A percentile compares a stretch with the other conserved stretches of the same genome.
phyloP scores from a whole-genome alignment of 1,140 invertebrate species.

The Drosophila seguyi region DNA sequence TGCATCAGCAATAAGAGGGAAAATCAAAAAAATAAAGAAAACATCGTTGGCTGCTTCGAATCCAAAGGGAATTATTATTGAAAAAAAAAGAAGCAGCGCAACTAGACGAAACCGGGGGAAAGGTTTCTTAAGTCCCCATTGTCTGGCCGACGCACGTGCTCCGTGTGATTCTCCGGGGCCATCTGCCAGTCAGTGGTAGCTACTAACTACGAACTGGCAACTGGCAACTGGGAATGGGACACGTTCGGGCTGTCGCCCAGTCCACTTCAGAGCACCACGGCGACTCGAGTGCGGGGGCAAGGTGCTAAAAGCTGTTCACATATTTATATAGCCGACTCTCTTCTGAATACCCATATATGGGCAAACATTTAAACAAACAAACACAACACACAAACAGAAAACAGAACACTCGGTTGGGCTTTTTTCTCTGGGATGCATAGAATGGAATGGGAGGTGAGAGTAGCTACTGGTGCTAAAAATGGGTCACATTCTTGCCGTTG shows the following conservation, averaged over 20 bases:
- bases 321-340: constrained; percentile 75
- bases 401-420: constrained; percentile 18
- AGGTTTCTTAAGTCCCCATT: constrained; percentile 20
- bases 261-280: constrained; percentile 42
- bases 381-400: constrained; percentile 11
- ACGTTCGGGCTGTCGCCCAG: constrained; percentile 28
- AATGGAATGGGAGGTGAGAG: constrained; percentile 23
- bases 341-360: constrained; percentile 72
- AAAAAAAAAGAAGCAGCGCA: constrained; percentile 22
- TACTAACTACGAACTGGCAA: not conserved
- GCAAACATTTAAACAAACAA: constrained; percentile 77
- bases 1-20: constrained; percentile 5
- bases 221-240: constrained; percentile 25
- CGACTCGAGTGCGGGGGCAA: constrained; percentile 54
- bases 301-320: constrained; percentile 82
- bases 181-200: constrained; percentile 21
- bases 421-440: constrained; percentile 2
- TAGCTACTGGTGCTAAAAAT: constrained; percentile 60
- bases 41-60: constrained; percentile 33
- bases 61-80: constrained; percentile 53
- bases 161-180: constrained; percentile 26
- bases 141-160: constrained; percentile 51
- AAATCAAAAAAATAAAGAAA: constrained; percentile 29
- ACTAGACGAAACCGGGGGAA: constrained; percentile 19
- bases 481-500: constrained; percentile 74